Base-by-base conservation (phyloP, 2,797 vertebrate genomes). In the Valencia hispanica region DNA sequence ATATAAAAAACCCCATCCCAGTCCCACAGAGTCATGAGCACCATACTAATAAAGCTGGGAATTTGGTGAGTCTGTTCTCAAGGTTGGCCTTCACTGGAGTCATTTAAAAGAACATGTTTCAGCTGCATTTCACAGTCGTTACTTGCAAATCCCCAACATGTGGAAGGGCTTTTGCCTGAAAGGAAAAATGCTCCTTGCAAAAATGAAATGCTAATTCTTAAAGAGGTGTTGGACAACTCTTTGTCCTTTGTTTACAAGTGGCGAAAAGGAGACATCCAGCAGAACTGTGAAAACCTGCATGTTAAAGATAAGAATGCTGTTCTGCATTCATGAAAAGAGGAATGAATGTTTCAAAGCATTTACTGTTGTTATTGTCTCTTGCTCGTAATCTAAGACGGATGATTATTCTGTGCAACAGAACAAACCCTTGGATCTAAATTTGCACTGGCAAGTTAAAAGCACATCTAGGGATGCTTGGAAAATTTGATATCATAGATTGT, bases 41-140 rank as follows among this genome's bases (percentile, higher is more conserved):
- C 90, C 92, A 94, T 93, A 94, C 94, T 94, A 95, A 94, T 93
- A 85, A 83, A 88, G 88, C 72, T 4, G 75, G 74, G 71, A 85
- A 84, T 87, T 89, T 90, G 85, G 83, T 25, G 30, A 84, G 79
- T 25, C 81, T 81, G 81, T 75, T 83, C 89, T 85, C 84, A 73
- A 79, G 74, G 87, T 83, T 48, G 47, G 77, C 74, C 63, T 76
- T 72, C 84, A 73, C 72, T 68, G 68, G 80, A 82, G 88, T 91
- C 78, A 87, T 83, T 89, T 85, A 82, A 65, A 87, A 83, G 63
- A 77, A 79, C 87, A 79, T 81, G 86, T 88, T 85, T 89, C 74
- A 76, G 84, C 79, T 73, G 90, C 74, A 87, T 93, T 93, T 91
- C 85, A 89, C 82, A 84, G 84, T 89, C 87, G 88, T 92, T 90